Evolutionary conservation across 2,797 vertebrate genomes (phyloP), one percentile per base, ranked within the genome.

Genomic region (Takifugu ocellatus): DNA sequence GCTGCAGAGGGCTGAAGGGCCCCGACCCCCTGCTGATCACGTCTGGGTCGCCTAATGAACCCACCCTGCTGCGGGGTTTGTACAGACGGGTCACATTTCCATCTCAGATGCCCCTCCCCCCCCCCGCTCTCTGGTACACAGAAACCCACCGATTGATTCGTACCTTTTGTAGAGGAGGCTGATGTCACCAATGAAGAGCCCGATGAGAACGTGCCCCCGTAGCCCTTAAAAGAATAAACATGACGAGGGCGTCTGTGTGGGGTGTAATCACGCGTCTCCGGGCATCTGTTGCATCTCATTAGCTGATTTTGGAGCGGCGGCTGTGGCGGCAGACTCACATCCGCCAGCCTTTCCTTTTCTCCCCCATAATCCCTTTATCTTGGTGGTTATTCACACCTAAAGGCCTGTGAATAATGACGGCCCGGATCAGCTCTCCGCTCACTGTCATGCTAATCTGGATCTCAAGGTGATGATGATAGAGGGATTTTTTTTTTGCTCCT

Each of bases 271-370:
- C 47, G 61, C 31, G 0, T 75, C 59, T 68, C 14, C 24, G 21
- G 62, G 66, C 73, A 83, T 84, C 79, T 82, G 83, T 82, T 86
- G 80, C 79, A 80, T 84, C 63, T 81, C 70, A 81, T 85, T 83
- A 74, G 46, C 65, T 66, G 76, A 56, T 66, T 67, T 72, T 26
- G 49, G 46, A 66, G 73, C 63, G 48, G 3, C 5, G 75, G 81
- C 76, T 10, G 33, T 70, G 68, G 62, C 54, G 61, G 56, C 12
- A 25, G 7, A 15, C 5, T 0, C 48, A 12, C 48, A 15, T 21
- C 24, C 47, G 25, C 21, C 17, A 21, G 11, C 25, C 47, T 24
- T 8, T 49, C 21, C 25, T 2, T 2, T 49, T 49, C 54, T 68
- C 59, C 52, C 76, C 55, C 60, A 65, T 84, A 82, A 84, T 85